These are phyloP conservation scores for Mythimna ferrago DNA, from an alignment of 2,888 invertebrate genomes.

Conservation along the genomic window DNA sequence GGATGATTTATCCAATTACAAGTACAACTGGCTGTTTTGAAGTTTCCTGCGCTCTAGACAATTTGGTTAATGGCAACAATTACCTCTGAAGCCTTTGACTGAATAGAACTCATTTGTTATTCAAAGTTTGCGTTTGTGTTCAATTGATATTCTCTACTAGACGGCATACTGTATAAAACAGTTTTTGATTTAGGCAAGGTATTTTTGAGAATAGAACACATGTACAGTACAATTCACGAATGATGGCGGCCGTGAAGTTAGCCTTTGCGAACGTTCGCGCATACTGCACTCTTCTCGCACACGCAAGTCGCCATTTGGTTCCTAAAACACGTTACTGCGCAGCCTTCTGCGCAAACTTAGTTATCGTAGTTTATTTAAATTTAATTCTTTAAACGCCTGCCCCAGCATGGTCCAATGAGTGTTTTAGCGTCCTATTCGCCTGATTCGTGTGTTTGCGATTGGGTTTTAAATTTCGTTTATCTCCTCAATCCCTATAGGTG, in stretches of 20 bases:
- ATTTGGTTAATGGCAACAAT: constrained; percentile 42
- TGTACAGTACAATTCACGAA: no score
- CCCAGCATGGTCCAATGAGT: no score
- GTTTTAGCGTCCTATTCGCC: no score
- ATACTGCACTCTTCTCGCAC: no score
- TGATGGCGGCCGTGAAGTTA: no score
- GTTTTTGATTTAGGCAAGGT: background rate
- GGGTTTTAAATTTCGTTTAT: no score
- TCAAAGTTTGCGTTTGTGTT: constrained; percentile 3
- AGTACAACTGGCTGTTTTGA: constrained; percentile 16
- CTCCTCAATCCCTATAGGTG: no score
- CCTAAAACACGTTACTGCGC: no score
- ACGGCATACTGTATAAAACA: background rate
- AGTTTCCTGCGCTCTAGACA: constrained; percentile 7
- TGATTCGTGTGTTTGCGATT: no score
- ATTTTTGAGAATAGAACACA: background rate
- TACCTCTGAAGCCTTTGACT: constrained; percentile 10
- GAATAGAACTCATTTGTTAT: constrained; percentile 16
- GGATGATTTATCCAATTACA: constrained; percentile 48
- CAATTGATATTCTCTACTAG: background rate
- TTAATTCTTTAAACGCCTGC: background rate
- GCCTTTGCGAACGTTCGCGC: no score
- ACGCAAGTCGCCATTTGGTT: no score
- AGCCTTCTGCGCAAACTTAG: no score
- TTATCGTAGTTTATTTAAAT: background rate